Conservation (phyloP, 23 tunicate genomes). For the Clavelina lepadiformis region DNA sequence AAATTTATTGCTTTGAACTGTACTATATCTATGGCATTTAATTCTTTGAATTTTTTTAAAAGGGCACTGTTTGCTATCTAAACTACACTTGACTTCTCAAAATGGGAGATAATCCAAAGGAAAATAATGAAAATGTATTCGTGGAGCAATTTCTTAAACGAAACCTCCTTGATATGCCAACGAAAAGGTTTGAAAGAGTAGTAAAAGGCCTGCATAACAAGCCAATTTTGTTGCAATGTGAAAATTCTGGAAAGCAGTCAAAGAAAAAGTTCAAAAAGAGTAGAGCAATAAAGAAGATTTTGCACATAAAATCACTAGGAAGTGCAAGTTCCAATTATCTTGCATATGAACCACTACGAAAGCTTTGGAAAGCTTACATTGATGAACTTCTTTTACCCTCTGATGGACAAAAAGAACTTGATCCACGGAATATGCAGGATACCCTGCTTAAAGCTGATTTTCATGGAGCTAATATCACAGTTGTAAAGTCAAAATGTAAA, state of each 20-base stretch:
- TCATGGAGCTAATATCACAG: slow-evolving; percentile 37
- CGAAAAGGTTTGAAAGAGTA: slow-evolving; percentile 7
- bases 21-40: too few species aligned
- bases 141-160: slow-evolving; percentile 1
- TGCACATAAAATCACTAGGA: not conserved
- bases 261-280: not conserved
- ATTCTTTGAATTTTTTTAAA: too few species aligned
- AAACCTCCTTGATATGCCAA: not conserved
- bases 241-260: not conserved
- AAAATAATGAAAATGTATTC: not conserved
- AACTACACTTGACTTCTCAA: too few species aligned
- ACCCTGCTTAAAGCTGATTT: slow-evolving; percentile 26
- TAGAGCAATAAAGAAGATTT: not conserved
- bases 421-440: slow-evolving; percentile 11
- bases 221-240: slow-evolving; percentile 19
- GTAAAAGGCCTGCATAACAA: not conserved
- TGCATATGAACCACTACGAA: slow-evolving; percentile 15
- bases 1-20: too few species aligned
- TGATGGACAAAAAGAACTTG: slow-evolving; percentile 1
- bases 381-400: slow-evolving; percentile 5
- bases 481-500: slow-evolving; percentile 16
- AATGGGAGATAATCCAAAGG: too few species aligned
- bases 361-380: slow-evolving; percentile 24
- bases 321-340: slow-evolving; percentile 5
- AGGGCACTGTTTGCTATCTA: too few species aligned